Evolutionary conservation across 2,113 vertebrate genomes (phyloP).

Genomic region (human (Homo sapiens)): DNA sequence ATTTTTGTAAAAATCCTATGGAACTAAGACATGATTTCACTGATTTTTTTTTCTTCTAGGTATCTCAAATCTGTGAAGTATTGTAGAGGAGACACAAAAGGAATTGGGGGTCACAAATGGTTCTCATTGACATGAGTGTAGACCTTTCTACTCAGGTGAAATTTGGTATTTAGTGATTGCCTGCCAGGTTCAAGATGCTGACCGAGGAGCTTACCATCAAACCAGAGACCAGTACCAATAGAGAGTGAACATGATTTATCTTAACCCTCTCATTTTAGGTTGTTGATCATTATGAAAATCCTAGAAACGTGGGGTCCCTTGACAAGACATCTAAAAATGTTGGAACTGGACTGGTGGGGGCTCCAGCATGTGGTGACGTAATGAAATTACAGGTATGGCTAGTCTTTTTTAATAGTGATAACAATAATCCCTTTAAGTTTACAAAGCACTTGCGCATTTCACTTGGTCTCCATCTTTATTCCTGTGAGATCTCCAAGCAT

Average conservation of each 20-base stretch:
- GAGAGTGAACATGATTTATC: background rate
- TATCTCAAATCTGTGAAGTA: background rate
- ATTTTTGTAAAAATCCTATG: background rate
- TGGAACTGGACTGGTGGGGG: constrained; percentile 96
- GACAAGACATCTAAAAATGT: constrained; percentile 95
- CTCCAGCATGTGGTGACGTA: constrained; percentile 97
- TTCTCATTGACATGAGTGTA: background rate
- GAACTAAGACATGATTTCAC: background rate
- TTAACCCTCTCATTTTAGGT: constrained; percentile 85
- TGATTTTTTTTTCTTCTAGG: background rate
- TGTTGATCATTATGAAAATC: constrained; percentile 98
- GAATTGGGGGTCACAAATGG: background rate
- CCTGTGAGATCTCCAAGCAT: background rate
- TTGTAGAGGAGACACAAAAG: background rate
- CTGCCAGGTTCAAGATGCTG: background rate
- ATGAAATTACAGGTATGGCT: constrained; percentile 95
- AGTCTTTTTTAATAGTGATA: background rate
- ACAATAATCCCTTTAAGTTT: background rate
- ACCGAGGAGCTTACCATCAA: background rate
- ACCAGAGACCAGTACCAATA: background rate
- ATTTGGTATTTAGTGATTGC: background rate
- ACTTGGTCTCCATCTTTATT: background rate
- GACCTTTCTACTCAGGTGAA: background rate
- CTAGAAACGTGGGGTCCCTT: constrained; percentile 94
- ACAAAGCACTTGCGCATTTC: background rate